These are phyloP conservation scores for Hepsetus odoe DNA, from an alignment of 2,113 vertebrate genomes.

Conservation along the genomic window DNA sequence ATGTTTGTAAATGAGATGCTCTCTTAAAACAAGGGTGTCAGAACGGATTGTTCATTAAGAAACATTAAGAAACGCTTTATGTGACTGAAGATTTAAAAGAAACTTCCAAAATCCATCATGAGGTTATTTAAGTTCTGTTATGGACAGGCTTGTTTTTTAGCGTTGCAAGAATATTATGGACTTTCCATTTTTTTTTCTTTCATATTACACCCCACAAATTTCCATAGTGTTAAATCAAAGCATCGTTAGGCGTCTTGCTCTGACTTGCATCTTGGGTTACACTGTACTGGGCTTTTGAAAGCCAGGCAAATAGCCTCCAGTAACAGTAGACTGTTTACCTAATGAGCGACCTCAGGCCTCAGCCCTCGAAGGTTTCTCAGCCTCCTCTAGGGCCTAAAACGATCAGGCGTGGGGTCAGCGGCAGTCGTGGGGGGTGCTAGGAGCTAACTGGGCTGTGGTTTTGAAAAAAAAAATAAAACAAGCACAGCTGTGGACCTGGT, in stretches of 20 bases:
- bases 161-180: not conserved
- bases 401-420: constrained; percentile 12
- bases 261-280: constrained; percentile 14
- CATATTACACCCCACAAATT: not conserved
- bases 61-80: too few relatives aligned
- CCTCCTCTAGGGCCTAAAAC: not conserved
- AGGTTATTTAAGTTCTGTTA: too few relatives aligned
- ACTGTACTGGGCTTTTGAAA: not conserved
- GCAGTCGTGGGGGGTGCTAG: constrained; percentile 29
- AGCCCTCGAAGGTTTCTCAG: constrained; percentile 21
- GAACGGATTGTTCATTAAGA: too few relatives aligned
- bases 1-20: too few relatives aligned
- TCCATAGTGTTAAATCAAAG: not conserved
- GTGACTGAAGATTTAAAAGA: too few relatives aligned
- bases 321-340: constrained; percentile 52
- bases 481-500: constrained; percentile 50
- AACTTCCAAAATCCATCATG: too few relatives aligned
- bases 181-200: not conserved
- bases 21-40: too few relatives aligned
- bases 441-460: constrained; percentile 48
- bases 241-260: not conserved
- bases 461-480: constrained; percentile 1
- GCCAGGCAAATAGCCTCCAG: constrained; percentile 42
- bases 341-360: constrained; percentile 50
- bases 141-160: too few relatives aligned